Evolutionary conservation across 2,797 vertebrate species (phyloP).

Genomic region (Amazonetta brasiliensis): DNA sequence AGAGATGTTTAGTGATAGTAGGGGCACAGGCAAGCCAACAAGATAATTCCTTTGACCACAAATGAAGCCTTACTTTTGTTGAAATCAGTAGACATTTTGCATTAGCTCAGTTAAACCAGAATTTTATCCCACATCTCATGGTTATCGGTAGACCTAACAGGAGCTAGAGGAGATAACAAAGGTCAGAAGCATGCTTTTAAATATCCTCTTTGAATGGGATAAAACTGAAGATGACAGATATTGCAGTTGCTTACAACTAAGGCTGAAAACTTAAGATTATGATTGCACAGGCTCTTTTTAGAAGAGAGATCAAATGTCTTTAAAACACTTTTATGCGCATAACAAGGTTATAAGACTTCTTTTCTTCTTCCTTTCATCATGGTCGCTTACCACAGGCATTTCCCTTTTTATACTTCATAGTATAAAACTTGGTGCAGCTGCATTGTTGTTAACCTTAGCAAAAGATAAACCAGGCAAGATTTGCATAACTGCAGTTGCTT

Average conservation of each 20-base stretch:
- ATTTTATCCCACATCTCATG: background rate
- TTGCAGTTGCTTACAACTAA: background rate
- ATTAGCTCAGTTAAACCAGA: background rate
- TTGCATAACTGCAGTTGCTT: conserved; percentile 34
- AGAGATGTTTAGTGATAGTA: background rate
- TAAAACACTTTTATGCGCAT: background rate
- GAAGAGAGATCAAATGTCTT: conserved; percentile 10
- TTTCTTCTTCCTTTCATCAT: conserved; percentile 8
- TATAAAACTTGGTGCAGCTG: background rate
- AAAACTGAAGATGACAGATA: background rate
- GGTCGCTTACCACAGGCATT: conserved; percentile 19
- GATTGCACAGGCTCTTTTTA: background rate
- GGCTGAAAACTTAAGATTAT: background rate
- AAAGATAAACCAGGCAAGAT: conserved; percentile 33
- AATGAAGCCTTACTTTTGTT: background rate
- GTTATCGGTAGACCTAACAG: background rate
- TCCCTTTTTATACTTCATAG: conserved; percentile 5
- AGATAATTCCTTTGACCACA: background rate
- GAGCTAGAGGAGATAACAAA: background rate
- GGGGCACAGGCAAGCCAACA: background rate
- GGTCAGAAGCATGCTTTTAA: background rate
- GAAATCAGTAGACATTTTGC: background rate
- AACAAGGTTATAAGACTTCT: background rate
- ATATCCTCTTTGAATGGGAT: background rate
- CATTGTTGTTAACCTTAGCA: conserved; percentile 30